Evolutionary conservation across 2,797 vertebrate genomes (phyloP), one percentile per base, ranked within the genome.

Genomic region (Pempheris klunzingeri): DNA sequence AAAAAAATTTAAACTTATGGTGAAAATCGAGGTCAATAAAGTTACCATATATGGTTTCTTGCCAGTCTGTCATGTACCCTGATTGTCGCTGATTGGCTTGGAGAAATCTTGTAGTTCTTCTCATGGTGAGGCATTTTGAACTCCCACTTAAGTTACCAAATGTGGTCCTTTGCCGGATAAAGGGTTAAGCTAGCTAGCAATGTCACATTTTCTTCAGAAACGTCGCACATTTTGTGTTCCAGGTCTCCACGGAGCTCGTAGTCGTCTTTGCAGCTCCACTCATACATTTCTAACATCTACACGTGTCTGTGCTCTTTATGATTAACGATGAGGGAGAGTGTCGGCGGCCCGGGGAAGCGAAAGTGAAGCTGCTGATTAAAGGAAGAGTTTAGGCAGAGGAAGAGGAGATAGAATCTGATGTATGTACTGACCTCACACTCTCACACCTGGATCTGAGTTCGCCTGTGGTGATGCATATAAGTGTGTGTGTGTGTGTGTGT

Each of bases 391-490:
- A 24, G n/a, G 34, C 24, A 30, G 13, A 63, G 46, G 26, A 20
- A 58, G 39, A 69, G 68, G 24, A 78, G 53, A 52, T 20, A 75
- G 36, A 79, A 71, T 75, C 57, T 79, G 64, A 68, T 64, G 54
- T 52, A 46, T 65, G 59, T 15, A 1, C 74, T 81, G 79, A 84
- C 57, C 74, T 79, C 69, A 71, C 50, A 38, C 55, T 47, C 54
- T 47, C 71, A 72, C 76, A 87, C 72, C 83, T 86, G 81, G 70
- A 81, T 64, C 49, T n/a, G 6, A 41, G 46, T 1, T 65, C 14
- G 18, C 46, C 39, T 66, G 54, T 34, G 47, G 71, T 50, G 49
- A 74, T 65, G 4, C 43, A 13, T 54, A 7, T n/a, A 7, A 70
- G 59, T 34, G 39, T 59, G 32, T 46, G 28, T 67, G 32, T 44